Evolutionary conservation across 2,888 invertebrate species (phyloP).

Genomic region (Folsomia manolachei): DNA sequence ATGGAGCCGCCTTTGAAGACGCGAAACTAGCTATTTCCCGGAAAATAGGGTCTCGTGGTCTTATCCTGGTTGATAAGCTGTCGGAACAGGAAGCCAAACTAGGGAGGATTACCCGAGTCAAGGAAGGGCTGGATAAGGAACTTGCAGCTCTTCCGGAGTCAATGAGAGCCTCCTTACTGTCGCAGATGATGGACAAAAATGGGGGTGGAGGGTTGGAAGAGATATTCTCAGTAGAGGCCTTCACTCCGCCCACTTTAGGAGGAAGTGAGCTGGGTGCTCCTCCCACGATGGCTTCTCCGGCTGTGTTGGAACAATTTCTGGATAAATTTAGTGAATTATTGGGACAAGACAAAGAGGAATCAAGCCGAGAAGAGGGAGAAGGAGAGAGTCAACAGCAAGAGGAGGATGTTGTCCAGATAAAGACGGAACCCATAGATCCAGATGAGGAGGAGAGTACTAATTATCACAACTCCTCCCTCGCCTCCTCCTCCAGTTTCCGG

Average conservation of each 20-base stretch:
- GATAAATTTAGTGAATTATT: background rate
- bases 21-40: conserved; percentile 29
- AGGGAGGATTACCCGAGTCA: background rate
- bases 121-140: background rate
- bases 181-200: background rate
- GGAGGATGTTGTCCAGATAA: background rate
- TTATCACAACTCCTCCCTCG: background rate
- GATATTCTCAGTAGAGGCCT: too few species aligned
- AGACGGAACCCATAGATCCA: background rate
- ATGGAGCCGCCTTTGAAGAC: conserved; percentile 33
- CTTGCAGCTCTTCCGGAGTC: background rate
- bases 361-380: background rate
- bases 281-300: background rate
- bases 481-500: background rate
- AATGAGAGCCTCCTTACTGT: background rate
- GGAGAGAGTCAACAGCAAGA: background rate
- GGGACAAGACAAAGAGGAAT: background rate
- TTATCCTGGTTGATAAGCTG: conserved; percentile 11
- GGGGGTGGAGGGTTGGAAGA: background rate
- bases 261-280: background rate
- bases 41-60: conserved; percentile 31
- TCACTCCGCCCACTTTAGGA: background rate
- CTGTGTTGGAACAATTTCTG: background rate
- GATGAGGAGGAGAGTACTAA: background rate
- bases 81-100: conserved; percentile 12